Percentiles rank a stretch among this genome's conserved stretches.
Evolutionary conservation across 2,113 vertebrate genomes (phyloP).

Genomic region (Cercocebus atys): DNA sequence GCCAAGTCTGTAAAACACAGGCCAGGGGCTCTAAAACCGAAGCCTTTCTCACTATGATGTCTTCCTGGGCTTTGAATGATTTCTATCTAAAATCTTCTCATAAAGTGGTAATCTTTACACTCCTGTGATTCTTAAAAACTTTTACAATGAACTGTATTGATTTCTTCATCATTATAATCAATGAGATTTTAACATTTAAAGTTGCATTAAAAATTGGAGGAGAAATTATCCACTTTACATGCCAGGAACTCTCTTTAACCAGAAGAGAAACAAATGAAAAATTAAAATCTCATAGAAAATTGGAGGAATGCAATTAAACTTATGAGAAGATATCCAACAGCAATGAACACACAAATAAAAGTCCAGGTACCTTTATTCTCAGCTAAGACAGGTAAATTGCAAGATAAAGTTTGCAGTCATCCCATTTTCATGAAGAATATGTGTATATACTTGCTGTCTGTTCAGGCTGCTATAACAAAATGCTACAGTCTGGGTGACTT

Average conservation of each 20-base stretch:
- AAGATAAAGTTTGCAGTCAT: background rate
- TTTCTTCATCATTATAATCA: conserved; percentile 6
- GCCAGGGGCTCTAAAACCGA: background rate
- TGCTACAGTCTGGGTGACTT: background rate
- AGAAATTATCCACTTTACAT: background rate
- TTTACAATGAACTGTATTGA: background rate
- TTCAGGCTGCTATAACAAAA: background rate
- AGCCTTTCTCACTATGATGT: background rate
- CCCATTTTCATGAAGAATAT: background rate
- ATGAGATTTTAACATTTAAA: background rate
- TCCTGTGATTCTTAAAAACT: background rate
- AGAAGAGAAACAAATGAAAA: background rate
- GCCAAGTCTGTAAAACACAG: background rate
- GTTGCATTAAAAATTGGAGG: background rate
- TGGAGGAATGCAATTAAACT: background rate
- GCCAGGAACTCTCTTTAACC: background rate
- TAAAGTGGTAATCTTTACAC: background rate
- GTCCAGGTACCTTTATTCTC: background rate
- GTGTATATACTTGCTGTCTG: background rate
- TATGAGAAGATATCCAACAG: background rate
- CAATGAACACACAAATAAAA: background rate
- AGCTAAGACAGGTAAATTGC: background rate
- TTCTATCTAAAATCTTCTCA: background rate
- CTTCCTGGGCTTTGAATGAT: background rate
- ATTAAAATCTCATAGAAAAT: background rate